Conservation (phyloP, 2,797 vertebrate genomes). For the Catostomus latipinnis region DNA sequence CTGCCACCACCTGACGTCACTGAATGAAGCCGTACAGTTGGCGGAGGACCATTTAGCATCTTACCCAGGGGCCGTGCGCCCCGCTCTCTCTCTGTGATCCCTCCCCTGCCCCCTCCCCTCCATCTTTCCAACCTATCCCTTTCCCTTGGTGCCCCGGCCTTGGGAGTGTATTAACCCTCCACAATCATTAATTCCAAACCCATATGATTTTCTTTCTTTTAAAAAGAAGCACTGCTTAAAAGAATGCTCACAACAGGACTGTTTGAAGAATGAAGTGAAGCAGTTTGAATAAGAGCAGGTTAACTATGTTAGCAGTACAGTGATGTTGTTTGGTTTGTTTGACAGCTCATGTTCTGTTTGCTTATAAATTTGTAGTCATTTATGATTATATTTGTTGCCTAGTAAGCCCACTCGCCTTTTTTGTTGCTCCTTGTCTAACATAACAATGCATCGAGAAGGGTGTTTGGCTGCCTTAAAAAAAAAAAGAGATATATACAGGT, state of each 20-base stretch:
- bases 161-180: too few species aligned
- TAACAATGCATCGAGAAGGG: slow-evolving; percentile 49
- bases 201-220: slow-evolving; percentile 33
- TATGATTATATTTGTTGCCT: slow-evolving; percentile 49
- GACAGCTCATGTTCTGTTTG: slow-evolving; percentile 25
- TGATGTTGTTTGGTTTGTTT: slow-evolving; percentile 21
- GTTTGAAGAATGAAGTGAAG: background rate
- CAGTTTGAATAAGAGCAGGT: background rate
- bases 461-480: slow-evolving; percentile 34
- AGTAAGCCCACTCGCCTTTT: slow-evolving; percentile 27
- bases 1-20: too few species aligned
- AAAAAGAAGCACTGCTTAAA: slow-evolving; percentile 32
- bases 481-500: slow-evolving; percentile 62
- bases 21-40: too few species aligned
- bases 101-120: too few species aligned
- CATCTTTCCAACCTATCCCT: too few species aligned
- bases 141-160: background rate
- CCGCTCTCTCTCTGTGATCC: too few species aligned
- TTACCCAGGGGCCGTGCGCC: too few species aligned
- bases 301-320: background rate
- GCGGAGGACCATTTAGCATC: too few species aligned
- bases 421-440: slow-evolving; percentile 28
- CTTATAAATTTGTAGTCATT: slow-evolving; percentile 43
- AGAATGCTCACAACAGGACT: slow-evolving; percentile 22
- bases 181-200: too few species aligned